A percentile compares a stretch with the other conserved stretches of the same genome.
These are phyloP conservation scores for Prunella himalayana DNA, from an alignment of 2,113 vertebrate species.

Conservation along the genomic window DNA sequence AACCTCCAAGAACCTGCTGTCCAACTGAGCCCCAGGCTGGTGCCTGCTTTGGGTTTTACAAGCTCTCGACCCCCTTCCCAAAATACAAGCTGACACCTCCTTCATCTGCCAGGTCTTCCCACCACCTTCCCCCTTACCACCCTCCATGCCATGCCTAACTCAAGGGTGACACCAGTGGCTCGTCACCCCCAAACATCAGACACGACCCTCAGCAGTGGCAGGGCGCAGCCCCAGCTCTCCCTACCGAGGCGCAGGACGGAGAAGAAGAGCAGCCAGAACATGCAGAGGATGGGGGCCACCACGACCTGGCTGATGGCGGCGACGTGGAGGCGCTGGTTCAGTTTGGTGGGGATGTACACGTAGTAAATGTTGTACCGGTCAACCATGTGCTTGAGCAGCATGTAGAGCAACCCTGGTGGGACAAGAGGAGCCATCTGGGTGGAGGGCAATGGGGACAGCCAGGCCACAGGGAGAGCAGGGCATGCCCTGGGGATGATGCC, in stretches of 20 bases:
- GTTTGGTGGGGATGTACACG: slow-evolving; percentile 90
- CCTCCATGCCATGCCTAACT: background rate
- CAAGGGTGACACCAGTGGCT: background rate
- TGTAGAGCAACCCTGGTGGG: slow-evolving; percentile 85
- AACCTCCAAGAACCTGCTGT: background rate
- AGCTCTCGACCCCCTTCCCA: background rate
- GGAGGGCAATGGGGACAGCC: background rate
- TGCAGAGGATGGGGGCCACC: slow-evolving; percentile 88
- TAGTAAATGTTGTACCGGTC: slow-evolving; percentile 98
- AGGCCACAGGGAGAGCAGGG: background rate
- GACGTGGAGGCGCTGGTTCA: slow-evolving; percentile 86
- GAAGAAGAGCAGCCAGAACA: slow-evolving; percentile 98
- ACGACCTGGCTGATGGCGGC: slow-evolving; percentile 89
- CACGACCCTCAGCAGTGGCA: background rate
- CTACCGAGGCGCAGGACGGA: slow-evolving; percentile 89
- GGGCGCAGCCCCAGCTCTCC: background rate
- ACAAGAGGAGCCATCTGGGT: background rate
- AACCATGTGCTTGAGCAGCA: slow-evolving; percentile 92
- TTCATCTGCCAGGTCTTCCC: background rate
- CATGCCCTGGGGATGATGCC: background rate
- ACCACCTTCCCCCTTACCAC: background rate
- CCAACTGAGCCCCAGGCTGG: background rate
- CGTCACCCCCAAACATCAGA: fast-evolving
- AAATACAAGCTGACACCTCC: background rate
- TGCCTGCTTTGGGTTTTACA: background rate